These are phyloP conservation scores for Spodoptera littoralis DNA, from an alignment of 2,888 invertebrate species.

Conservation along the genomic window DNA sequence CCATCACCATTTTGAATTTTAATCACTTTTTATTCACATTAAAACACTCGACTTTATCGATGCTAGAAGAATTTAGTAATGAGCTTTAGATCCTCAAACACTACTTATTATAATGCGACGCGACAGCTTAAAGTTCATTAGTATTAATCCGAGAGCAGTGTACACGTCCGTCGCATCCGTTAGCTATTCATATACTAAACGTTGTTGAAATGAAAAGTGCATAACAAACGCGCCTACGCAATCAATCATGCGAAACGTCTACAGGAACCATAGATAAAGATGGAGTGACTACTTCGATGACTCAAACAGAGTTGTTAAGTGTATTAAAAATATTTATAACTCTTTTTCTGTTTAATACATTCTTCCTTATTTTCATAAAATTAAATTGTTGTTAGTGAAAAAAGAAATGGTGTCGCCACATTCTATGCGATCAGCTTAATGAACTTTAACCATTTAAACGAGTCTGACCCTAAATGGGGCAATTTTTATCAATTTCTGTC, in stretches of 20 bases:
- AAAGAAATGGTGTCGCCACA: conserved; percentile 10
- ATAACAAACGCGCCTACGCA: conserved; percentile 63
- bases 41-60: conserved; percentile 73
- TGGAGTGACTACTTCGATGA: conserved; percentile 62
- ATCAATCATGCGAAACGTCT: conserved; percentile 67
- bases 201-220: conserved; percentile 66
- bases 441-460: conserved; percentile 42
- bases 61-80: conserved; percentile 41
- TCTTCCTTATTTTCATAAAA: conserved; percentile 6
- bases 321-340: conserved; percentile 16
- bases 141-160: conserved; percentile 33
- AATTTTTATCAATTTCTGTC: conserved; percentile 49
- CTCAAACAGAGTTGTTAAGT: conserved; percentile 49
- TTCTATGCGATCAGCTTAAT: conserved; percentile 32
- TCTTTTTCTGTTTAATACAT: conserved; percentile 9
- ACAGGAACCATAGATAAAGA: conserved; percentile 69
- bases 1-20: conserved; percentile 83
- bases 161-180: conserved; percentile 68
- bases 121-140: conserved; percentile 7
- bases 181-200: conserved; percentile 67
- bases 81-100: conserved; percentile 45
- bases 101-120: conserved; percentile 10
- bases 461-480: conserved; percentile 49
- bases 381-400: no score
- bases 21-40: conserved; percentile 60